These are phyloP conservation scores for Cynoglossus semilaevis DNA, from an alignment of 2,113 vertebrate species.

Conservation along the genomic window DNA sequence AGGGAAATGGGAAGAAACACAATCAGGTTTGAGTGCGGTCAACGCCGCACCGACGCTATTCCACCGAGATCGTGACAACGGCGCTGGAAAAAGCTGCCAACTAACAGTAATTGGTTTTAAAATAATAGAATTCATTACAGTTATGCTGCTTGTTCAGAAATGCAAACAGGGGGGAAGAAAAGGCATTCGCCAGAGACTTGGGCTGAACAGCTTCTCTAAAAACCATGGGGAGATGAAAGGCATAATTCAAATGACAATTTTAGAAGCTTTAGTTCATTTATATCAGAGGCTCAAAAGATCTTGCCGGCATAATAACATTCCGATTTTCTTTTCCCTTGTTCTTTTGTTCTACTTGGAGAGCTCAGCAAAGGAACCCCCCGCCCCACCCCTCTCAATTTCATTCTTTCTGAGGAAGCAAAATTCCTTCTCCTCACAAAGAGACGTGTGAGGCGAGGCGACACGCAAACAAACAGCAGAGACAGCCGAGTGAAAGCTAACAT, in stretches of 20 bases:
- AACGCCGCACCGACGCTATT: conserved; percentile 58
- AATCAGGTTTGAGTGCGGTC: conserved; percentile 66
- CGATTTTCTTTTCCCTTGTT: conserved; percentile 52
- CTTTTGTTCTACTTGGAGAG: conserved; percentile 71
- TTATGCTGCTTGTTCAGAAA: conserved; percentile 76
- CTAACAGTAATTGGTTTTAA: conserved; percentile 81
- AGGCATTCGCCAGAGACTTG: conserved; percentile 71
- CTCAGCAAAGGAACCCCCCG: conserved; percentile 61
- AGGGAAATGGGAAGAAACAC: conserved; percentile 62
- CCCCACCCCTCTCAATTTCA: conserved; percentile 59
- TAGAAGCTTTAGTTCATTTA: conserved; percentile 77
- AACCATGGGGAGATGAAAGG: conserved; percentile 77
- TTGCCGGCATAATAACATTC: conserved; percentile 69
- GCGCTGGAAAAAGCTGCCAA: conserved; percentile 63
- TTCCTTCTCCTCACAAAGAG: conserved; percentile 61
- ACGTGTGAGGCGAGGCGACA: conserved; percentile 64
- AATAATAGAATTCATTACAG: conserved; percentile 81
- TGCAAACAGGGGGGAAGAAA: conserved; percentile 72
- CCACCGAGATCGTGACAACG: conserved; percentile 70
- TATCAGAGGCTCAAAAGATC: conserved; percentile 72
- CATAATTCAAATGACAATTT: conserved; percentile 82
- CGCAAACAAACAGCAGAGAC: conserved; percentile 65
- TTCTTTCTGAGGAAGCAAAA: conserved; percentile 62
- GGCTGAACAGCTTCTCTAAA: conserved; percentile 76
- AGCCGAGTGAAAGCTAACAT: conserved; percentile 66